Evolutionary conservation across 2,797 vertebrate species (phyloP), one percentile per base, ranked within the genome.

Genomic region (Hippoglossus hippoglossus): DNA sequence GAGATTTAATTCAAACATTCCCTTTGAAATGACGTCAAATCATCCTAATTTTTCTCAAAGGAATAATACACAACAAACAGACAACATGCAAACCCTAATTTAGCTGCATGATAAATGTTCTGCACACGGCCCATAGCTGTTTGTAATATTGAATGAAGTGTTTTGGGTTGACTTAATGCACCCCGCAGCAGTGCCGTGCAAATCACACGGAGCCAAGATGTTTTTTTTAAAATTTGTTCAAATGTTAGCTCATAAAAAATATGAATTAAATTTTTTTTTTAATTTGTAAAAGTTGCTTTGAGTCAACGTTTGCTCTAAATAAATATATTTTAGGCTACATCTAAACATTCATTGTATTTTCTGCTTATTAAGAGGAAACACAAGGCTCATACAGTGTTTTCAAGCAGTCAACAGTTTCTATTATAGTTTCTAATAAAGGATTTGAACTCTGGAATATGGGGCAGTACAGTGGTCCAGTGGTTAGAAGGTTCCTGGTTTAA

Each of bases 211-310:
- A 36, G 47, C 64, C 36, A 46, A 69, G 26, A 28, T 58, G 22
- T 60, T 49, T 13, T 24, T 57, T 70, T 22, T 22, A 22, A 73
- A 50, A 57, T 62, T 16, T 63, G 24, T 58, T 60, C 26, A 73
- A 44, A 49, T 21, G n/a, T 49, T 19, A 49, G 47, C 47, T 9
- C 18, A 49, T 21, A 61, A 16, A 19, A 34, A 36, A 50, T 13
- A 50, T 59, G 47, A 16, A n/a, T 21, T 15, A 22, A 16, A 51
- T n/a, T n/a, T n/a, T n/a, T n/a, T n/a, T n/a, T n/a, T n/a, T n/a
- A n/a, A 12, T 25, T 25, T 41, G 15, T 36, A 63, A 46, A 67
- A 60, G n/a, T 7, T 39, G 15, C 22, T 64, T 57, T 12, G 16
- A 55, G 16, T 50, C 24, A 28, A 51, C 8, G 46, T 67, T 24